Evolutionary conservation across 1,140 invertebrate genomes (phyloP).

Genomic region (Oedothorax gibbosus): DNA sequence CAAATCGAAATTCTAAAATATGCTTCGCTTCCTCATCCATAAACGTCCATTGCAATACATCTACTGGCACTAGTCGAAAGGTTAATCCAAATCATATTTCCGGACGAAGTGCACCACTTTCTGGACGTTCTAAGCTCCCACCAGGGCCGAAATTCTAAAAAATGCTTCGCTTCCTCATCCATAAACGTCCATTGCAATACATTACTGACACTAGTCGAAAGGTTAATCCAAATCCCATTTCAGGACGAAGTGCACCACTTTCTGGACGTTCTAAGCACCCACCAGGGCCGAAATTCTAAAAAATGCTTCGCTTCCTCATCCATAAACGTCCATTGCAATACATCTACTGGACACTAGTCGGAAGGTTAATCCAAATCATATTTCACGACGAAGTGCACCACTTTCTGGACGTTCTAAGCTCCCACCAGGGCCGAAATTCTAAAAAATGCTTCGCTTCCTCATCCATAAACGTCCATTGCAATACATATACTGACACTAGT

Average conservation of each 20-base stretch:
- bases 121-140: neutral
- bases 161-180: no score
- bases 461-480: no score
- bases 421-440: constrained; percentile 8
- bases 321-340: no score
- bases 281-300: constrained; percentile 27
- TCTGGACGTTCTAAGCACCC: neutral
- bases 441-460: no score
- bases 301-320: no score
- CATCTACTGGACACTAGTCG: no score
- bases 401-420: constrained; percentile 17
- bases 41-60: no score
- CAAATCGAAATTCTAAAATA: no score
- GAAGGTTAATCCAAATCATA: neutral
- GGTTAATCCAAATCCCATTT: neutral
- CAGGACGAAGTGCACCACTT: constrained; percentile 56
- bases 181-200: no score
- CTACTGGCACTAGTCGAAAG: neutral
- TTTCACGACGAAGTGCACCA: constrained; percentile 53
- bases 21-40: no score
- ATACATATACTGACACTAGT: no score
- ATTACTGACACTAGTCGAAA: neutral
- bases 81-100: neutral
- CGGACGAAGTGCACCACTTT: constrained; percentile 53
- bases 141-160: constrained; percentile 30